Percentiles rank a stretch among this genome's conserved stretches.
phyloP scores from a whole-genome alignment of 2,113 vertebrate species.

The Amblyopsis rosae region DNA sequence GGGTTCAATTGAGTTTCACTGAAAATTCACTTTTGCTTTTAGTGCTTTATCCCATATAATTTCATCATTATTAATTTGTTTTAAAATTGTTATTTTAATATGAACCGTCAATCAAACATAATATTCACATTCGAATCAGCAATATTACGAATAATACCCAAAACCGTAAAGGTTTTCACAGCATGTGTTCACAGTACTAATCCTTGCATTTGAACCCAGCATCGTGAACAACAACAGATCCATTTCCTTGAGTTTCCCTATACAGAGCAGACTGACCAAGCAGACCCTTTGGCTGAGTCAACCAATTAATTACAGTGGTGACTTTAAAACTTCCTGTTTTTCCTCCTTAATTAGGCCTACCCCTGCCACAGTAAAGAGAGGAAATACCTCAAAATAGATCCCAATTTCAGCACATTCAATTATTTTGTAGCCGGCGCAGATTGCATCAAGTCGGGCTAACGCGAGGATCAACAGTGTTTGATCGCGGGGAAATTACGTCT shows the following conservation, averaged over 20 bases:
- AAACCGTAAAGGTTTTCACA: neutral
- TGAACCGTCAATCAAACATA: no score
- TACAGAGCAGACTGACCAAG: conserved; percentile 58
- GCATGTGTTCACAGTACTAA: neutral
- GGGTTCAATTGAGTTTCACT: no score
- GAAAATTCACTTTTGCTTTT: no score
- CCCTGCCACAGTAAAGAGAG: conserved; percentile 68
- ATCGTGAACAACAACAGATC: conserved; percentile 43
- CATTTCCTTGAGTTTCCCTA: conserved; percentile 60
- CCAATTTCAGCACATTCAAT: conserved; percentile 78
- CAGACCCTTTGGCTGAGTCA: conserved; percentile 71
- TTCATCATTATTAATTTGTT: no score
- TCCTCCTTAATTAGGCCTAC: conserved; percentile 78
- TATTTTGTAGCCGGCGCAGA: conserved; percentile 69
- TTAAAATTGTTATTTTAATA: no score
- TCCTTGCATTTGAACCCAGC: conserved; percentile 38
- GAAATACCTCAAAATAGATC: conserved; percentile 79
- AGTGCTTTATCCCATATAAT: no score
- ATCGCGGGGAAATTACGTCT: conserved; percentile 79
- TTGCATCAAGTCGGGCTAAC: conserved; percentile 76
- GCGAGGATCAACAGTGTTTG: conserved; percentile 74
- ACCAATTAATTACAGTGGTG: conserved; percentile 81
- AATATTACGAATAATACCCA: neutral
- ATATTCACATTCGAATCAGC: neutral
- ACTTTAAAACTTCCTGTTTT: conserved; percentile 85